These are phyloP conservation scores for Pseudolycoriella hygida DNA, from an alignment of 2,888 invertebrate species.

Conservation along the genomic window DNA sequence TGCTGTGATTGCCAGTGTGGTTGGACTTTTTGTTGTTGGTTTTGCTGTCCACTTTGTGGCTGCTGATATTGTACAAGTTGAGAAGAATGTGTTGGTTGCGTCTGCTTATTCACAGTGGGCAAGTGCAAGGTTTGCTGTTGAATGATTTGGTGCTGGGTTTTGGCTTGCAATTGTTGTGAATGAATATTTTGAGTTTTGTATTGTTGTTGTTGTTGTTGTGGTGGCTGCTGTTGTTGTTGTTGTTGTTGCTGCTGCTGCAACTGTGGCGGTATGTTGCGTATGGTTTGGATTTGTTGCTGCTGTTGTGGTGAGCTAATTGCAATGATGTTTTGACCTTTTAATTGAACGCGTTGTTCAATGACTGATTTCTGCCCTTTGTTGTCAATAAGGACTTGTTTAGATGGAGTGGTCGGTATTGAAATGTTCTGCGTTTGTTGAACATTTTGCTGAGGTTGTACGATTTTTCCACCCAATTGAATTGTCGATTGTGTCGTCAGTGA, in stretches of 20 bases:
- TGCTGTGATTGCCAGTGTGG: not conserved
- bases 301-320: conserved; percentile 6
- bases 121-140: not conserved
- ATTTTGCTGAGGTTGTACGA: not conserved
- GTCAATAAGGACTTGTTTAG: not conserved
- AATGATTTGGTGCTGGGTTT: not conserved
- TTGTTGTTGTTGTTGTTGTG: conserved; percentile 11
- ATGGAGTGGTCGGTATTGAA: not conserved
- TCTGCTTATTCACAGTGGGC: not conserved
- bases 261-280: conserved; percentile 15
- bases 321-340: conserved; percentile 28
- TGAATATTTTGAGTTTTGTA: conserved; percentile 8
- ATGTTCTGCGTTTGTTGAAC: not conserved
- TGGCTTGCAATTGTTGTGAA: not conserved
- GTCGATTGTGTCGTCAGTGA: conserved; percentile 15
- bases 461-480: not conserved
- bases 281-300: too few relatives aligned
- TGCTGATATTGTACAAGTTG: conserved; percentile 12
- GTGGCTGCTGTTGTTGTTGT: conserved; percentile 11
- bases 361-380: conserved; percentile 1
- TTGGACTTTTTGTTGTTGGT: not conserved
- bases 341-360: conserved; percentile 14
- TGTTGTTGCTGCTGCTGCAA: conserved; percentile 11
- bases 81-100: not conserved
- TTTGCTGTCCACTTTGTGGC: conserved; percentile 10